Evolutionary conservation across 2,797 vertebrate genomes (phyloP), one percentile per base, ranked within the genome.

Genomic region (Coranthus polyacanthus): DNA sequence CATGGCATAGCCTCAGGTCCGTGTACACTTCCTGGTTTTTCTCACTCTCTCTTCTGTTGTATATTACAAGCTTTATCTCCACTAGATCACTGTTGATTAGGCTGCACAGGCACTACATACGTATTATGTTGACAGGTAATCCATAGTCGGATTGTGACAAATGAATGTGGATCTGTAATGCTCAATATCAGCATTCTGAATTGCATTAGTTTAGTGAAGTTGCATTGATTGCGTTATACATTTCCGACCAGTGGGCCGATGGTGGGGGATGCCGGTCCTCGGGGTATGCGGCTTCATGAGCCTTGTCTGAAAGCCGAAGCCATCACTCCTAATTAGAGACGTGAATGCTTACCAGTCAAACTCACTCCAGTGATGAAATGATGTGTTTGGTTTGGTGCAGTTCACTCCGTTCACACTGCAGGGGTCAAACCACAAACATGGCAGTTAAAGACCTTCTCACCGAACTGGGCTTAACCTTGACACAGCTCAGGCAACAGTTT

Each of bases 341-440:
- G 32, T 20, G 42, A 13, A 58, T 70, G 61, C 93, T 94, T 90
- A 95, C 95, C 95, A 96, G 82, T 95, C 94, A 84, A 95, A 95
- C 77, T 93, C 93, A 66, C 85, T 92, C 89, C 87, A 89, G 72
- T 84, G 91, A 65, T 89, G 94, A 41, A 89, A 75, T 16, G 94
- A 94, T 49, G 89, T 76, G 83, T 95, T 96, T 82, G 91, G 93
- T 84, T 93, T 94, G 76, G 93, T 93, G 82, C 94, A 96, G 80
- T 92, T 94, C 50, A 79, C 77, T 68, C 93, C 92, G 29, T 72
- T 92, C 68, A 80, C 55, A 59, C 95, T 95, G 84, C 46, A 55
- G 49, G 34, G 12, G 20, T 16, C 26, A 53, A 49, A 55, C 44
- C 2, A 59, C 13, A 67, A 41, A 65, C 26, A 76, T 1, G 10